phyloP scores from a whole-genome alignment of 2,888 invertebrate species.

The Dolichopus griseipennis region DNA sequence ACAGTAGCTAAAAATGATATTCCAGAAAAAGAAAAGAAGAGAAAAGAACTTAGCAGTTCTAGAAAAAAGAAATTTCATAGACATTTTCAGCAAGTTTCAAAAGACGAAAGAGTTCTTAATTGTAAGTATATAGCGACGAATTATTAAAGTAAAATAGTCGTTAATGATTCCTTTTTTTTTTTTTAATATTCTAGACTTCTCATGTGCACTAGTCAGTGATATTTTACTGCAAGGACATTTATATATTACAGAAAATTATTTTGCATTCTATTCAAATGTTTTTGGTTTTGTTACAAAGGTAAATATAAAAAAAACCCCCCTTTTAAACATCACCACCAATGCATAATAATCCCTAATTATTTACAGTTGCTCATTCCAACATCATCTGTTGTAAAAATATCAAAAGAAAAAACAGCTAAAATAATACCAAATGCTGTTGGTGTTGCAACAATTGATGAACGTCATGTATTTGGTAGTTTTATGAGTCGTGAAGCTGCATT shows the following conservation, averaged over 20 bases:
- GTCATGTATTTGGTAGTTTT: slow-evolving; percentile 83
- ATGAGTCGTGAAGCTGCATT: slow-evolving; percentile 82
- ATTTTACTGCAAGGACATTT: slow-evolving; percentile 87
- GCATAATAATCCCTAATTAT: slow-evolving; percentile 32
- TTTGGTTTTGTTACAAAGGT: slow-evolving; percentile 92
- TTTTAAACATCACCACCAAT: too few species aligned
- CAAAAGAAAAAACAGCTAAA: slow-evolving; percentile 86
- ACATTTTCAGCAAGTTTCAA: slow-evolving; percentile 74
- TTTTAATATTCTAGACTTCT: slow-evolving; percentile 61
- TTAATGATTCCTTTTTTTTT: slow-evolving; percentile 16
- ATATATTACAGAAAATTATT: slow-evolving; percentile 89
- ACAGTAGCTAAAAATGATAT: slow-evolving; percentile 27
- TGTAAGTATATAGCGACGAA: slow-evolving; percentile 57
- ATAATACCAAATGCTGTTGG: slow-evolving; percentile 94
- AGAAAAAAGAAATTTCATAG: slow-evolving; percentile 84
- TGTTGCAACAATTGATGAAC: slow-evolving; percentile 65
- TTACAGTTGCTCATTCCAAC: slow-evolving; percentile 76
- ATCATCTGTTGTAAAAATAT: slow-evolving; percentile 73
- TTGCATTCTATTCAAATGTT: slow-evolving; percentile 93
- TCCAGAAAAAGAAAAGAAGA: slow-evolving; percentile 39
- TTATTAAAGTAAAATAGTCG: slow-evolving; percentile 7
- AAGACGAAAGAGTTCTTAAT: slow-evolving; percentile 77
- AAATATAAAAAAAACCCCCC: slow-evolving; percentile 30
- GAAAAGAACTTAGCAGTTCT: slow-evolving; percentile 44
- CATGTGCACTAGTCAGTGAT: slow-evolving; percentile 86